Percentiles rank a stretch among this genome's conserved stretches.
phyloP scores from a whole-genome alignment of 2,888 invertebrate genomes.

The Acleris laterana region DNA sequence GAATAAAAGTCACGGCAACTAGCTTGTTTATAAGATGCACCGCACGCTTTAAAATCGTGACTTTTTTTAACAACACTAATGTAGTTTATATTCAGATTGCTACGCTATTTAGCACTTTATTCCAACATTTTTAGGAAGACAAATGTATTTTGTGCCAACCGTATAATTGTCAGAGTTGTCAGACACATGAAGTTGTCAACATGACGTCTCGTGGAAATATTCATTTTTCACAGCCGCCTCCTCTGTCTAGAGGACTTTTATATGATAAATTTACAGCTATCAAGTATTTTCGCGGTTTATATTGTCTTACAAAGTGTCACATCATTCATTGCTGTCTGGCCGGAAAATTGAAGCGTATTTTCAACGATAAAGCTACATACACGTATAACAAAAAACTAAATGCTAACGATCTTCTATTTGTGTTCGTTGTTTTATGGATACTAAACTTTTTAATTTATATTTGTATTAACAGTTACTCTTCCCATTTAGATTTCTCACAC shows the following conservation, averaged over 20 bases:
- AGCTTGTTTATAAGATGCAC: slow-evolving; percentile 14
- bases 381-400: neutral
- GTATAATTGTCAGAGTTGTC: slow-evolving; percentile 35
- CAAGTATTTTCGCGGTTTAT: slow-evolving; percentile 48
- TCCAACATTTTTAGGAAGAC: slow-evolving; percentile 10
- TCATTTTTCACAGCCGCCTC: slow-evolving; percentile 37
- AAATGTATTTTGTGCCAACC: slow-evolving; percentile 16
- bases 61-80: slow-evolving; percentile 11
- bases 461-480: slow-evolving; percentile 22
- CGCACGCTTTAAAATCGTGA: slow-evolving; percentile 25
- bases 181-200: slow-evolving; percentile 43
- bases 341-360: slow-evolving; percentile 36
- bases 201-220: slow-evolving; percentile 32
- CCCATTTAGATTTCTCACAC: slow-evolving; percentile 27
- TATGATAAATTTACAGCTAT: slow-evolving; percentile 59
- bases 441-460: slow-evolving; percentile 2
- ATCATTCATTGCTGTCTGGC: slow-evolving; percentile 36
- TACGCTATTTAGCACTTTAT: slow-evolving; percentile 16
- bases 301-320: slow-evolving; percentile 46
- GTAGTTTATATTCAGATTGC: slow-evolving; percentile 7
- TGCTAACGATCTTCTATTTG: slow-evolving; percentile 1
- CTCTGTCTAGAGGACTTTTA: slow-evolving; percentile 58
- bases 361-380: neutral
- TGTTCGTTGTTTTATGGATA: neutral
- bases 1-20: slow-evolving; percentile 3